These are phyloP conservation scores for Actinostola sp. DNA, from an alignment of 92 coral and sea anemone species.

Conservation along the genomic window DNA sequence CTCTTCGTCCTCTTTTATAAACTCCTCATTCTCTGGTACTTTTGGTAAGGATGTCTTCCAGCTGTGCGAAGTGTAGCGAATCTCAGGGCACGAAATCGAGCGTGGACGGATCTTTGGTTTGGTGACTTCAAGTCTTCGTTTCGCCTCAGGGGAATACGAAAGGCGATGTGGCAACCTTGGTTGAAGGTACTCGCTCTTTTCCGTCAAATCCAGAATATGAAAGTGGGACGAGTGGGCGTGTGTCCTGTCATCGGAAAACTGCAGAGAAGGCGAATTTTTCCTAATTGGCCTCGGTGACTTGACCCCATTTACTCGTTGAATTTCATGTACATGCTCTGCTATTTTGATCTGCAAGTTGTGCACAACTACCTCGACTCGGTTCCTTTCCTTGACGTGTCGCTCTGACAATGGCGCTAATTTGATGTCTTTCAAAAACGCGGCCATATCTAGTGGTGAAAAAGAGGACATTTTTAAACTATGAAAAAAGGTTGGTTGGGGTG, in stretches of 20 bases:
- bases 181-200: conserved; percentile 9
- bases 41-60: conserved; percentile 85
- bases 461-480: too few species aligned
- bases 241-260: too few species aligned
- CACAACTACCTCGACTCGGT: conserved; percentile 52
- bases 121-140: conserved; percentile 47
- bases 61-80: conserved; percentile 70
- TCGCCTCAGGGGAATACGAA: conserved; percentile 76
- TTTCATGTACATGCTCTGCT: conserved; percentile 52
- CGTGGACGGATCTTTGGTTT: conserved; percentile 81
- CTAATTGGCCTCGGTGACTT: conserved; percentile 87
- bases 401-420: conserved; percentile 52
- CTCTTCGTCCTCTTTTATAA: conserved; percentile 48
- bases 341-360: conserved; percentile 56
- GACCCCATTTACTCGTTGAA: conserved; percentile 55
- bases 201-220: conserved; percentile 32
- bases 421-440: conserved; percentile 61
- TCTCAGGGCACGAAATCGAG: conserved; percentile 89
- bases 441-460: too few species aligned
- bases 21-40: conserved; percentile 86
- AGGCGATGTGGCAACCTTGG: conserved; percentile 29
- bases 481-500: too few species aligned
- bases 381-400: conserved; percentile 56
- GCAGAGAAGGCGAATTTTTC: conserved; percentile 69
- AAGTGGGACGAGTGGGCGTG: conserved; percentile 66